Conservation (phyloP, 2,113 vertebrate species). For the Scomber scombrus region DNA sequence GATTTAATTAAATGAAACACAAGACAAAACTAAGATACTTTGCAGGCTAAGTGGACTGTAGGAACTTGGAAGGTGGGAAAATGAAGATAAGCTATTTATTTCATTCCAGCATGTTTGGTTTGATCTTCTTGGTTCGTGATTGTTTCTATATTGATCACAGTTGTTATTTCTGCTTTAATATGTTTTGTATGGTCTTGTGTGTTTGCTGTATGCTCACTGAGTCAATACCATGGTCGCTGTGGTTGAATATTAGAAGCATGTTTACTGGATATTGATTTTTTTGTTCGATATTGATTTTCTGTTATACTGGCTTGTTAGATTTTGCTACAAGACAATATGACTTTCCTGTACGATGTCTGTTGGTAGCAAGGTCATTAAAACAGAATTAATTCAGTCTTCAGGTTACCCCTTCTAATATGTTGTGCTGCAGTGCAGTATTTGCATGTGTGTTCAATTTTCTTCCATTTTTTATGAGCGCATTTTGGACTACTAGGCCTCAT, state of each 20-base stretch:
- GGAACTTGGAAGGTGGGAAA: no score
- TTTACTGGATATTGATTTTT: conserved; percentile 15
- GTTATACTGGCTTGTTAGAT: conserved; percentile 18
- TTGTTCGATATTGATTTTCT: neutral
- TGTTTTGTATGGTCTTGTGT: neutral
- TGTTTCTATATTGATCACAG: neutral
- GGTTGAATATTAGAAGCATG: conserved; percentile 18
- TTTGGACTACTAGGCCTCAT: conserved; percentile 21
- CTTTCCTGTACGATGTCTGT: conserved; percentile 10
- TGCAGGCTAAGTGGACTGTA: no score
- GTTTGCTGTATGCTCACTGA: neutral
- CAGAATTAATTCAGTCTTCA: conserved; percentile 6
- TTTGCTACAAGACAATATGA: conserved; percentile 20
- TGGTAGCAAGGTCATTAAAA: conserved; percentile 20
- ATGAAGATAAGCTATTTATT: neutral
- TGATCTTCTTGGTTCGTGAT: neutral
- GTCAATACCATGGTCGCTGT: neutral
- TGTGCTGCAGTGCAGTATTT: neutral
- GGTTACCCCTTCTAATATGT: neutral
- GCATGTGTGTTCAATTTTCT: conserved; percentile 10
- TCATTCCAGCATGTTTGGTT: neutral
- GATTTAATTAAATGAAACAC: no score
- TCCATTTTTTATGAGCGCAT: neutral
- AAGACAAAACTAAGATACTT: neutral
- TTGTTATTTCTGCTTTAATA: neutral